Percentiles rank a stretch among this genome's conserved stretches.
Conservation (phyloP, 2,113 vertebrate species). For the Crotophaga sulcirostris region DNA sequence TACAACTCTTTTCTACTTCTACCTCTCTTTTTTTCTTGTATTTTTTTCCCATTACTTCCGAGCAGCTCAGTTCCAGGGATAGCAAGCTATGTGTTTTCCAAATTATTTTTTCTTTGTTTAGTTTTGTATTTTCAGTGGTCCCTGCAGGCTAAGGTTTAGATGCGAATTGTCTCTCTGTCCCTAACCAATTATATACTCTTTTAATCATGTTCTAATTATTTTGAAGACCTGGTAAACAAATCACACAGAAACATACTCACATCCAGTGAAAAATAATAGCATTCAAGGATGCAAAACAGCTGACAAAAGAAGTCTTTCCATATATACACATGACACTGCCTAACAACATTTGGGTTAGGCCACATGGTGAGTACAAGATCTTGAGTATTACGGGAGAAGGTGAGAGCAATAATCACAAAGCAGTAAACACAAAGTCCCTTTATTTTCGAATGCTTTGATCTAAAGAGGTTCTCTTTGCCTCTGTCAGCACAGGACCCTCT, state of each 20-base stretch:
- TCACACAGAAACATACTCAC: not conserved
- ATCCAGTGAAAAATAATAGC: not conserved
- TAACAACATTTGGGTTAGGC: not conserved
- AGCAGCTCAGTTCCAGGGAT: not conserved
- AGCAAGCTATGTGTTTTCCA: not conserved
- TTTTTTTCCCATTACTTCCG: not conserved
- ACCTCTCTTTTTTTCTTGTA: not conserved
- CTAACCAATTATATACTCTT: not conserved
- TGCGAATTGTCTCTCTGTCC: not conserved
- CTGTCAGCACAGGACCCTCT: not conserved
- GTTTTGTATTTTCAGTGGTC: not conserved
- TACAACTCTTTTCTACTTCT: not conserved
- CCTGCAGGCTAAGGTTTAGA: not conserved
- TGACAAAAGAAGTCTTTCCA: not conserved
- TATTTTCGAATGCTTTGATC: not conserved
- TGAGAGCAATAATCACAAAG: not conserved
- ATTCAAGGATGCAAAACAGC: not conserved
- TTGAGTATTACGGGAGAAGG: not conserved
- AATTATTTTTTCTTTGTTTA: not conserved
- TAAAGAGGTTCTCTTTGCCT: not conserved
- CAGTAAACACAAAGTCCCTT: not conserved
- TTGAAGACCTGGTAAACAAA: not conserved
- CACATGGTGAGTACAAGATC: not conserved
- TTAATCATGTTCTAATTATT: not conserved
- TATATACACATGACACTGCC: not conserved